A percentile compares a stretch with the other conserved stretches of the same genome.
Evolutionary conservation across 2,797 vertebrate species (phyloP).

Genomic region (Schizopygopsis malacanthus): DNA sequence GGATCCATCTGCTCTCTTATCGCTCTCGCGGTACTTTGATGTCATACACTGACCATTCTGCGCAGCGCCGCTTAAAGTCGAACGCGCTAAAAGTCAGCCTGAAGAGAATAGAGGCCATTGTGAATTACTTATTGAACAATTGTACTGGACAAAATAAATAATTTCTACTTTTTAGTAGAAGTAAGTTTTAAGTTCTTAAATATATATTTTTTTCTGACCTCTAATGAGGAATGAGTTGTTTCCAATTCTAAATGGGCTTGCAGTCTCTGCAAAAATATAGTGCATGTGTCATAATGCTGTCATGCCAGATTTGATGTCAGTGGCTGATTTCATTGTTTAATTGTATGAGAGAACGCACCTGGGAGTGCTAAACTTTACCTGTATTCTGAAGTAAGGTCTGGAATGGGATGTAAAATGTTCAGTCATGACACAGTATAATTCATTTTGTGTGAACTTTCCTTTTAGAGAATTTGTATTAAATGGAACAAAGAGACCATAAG

Average conservation of each 20-base stretch:
- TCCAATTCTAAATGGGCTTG: not conserved
- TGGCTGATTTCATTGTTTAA: not conserved
- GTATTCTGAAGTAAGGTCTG: not conserved
- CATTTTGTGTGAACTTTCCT: not conserved
- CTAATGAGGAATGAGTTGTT: not conserved
- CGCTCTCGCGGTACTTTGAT: too few relatives aligned
- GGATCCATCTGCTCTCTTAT: too few relatives aligned
- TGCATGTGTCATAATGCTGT: not conserved
- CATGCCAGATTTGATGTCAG: not conserved
- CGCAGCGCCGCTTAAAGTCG: too few relatives aligned
- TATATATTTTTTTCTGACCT: not conserved
- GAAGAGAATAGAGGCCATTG: slow-evolving; percentile 31
- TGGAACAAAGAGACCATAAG: not conserved
- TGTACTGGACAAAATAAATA: not conserved
- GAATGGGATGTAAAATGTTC: not conserved
- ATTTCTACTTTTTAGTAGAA: not conserved
- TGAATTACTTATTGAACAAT: slow-evolving; percentile 33
- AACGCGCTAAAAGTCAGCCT: not conserved
- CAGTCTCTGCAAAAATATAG: not conserved
- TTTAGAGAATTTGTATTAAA: not conserved
- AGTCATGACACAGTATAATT: not conserved
- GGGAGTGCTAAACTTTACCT: not conserved
- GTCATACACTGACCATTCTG: too few relatives aligned
- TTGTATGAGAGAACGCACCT: not conserved
- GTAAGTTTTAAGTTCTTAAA: not conserved